A percentile compares a stretch with the other conserved stretches of the same genome.
Evolutionary conservation across 2,797 vertebrate species (phyloP).

Genomic region (Telmatherina bonti): DNA sequence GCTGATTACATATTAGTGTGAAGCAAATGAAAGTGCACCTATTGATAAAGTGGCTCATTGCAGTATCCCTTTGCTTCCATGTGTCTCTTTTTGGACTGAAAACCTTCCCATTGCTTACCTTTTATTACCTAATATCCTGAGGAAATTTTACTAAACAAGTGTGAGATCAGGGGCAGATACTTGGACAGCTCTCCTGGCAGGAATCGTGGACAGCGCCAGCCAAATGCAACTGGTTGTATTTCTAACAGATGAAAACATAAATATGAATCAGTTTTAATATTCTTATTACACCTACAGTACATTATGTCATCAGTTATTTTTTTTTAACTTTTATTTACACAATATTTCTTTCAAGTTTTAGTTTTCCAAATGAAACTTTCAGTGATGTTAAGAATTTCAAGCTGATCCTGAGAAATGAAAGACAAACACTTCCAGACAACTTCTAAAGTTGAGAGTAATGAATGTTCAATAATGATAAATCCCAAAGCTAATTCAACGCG

Average conservation of each 20-base stretch:
- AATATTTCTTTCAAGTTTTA: not conserved
- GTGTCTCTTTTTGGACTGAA: no score
- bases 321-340: no score
- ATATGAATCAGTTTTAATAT: no score
- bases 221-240: no score
- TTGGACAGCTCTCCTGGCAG: not conserved
- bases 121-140: not conserved
- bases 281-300: no score
- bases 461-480: conserved; percentile 44
- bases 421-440: conserved; percentile 40
- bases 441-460: conserved; percentile 32
- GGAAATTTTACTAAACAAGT: not conserved
- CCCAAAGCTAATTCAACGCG: conserved; percentile 49
- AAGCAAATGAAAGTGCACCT: no score
- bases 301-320: no score
- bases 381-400: conserved; percentile 11
- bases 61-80: no score
- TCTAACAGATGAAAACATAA: no score
- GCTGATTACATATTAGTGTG: no score
- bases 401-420: conserved; percentile 52
- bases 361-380: conserved; percentile 5
- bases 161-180: not conserved
- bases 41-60: no score
- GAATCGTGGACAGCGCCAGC: not conserved
- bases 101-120: no score